These are phyloP conservation scores for Lates calcarifer DNA, from an alignment of 2,113 vertebrate species.

Conservation along the genomic window DNA sequence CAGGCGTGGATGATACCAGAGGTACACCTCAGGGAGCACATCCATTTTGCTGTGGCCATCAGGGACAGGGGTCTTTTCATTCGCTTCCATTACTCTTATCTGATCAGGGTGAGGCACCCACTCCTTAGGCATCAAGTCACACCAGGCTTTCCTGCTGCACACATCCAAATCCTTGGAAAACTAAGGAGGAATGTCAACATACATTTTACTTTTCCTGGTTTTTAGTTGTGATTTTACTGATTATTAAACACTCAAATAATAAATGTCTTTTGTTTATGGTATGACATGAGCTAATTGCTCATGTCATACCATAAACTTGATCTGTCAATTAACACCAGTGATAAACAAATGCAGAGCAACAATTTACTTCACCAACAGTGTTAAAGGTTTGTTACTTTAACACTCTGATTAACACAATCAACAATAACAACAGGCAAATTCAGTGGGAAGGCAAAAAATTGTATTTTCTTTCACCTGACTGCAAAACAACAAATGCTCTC, in stretches of 20 bases:
- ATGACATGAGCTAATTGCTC: neutral
- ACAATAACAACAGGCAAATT: neutral
- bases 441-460: neutral
- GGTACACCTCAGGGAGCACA: constrained; percentile 81
- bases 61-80: constrained; percentile 79
- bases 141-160: constrained; percentile 40
- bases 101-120: constrained; percentile 77
- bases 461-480: neutral
- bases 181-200: constrained; percentile 33
- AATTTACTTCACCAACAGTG: neutral
- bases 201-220: constrained; percentile 13
- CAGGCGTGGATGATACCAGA: constrained; percentile 79
- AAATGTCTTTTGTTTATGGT: neutral
- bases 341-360: neutral
- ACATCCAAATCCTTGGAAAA: constrained; percentile 38
- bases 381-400: neutral
- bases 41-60: constrained; percentile 80
- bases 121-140: constrained; percentile 67
- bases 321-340: neutral
- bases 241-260: constrained; percentile 19
- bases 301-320: neutral
- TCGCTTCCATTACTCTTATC: constrained; percentile 85
- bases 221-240: neutral
- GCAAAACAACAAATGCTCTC: neutral
- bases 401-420: neutral